Conservation (phyloP, 30 jellyfish, hydroid and myxozoan species). For the Sanderia malayensis region DNA sequence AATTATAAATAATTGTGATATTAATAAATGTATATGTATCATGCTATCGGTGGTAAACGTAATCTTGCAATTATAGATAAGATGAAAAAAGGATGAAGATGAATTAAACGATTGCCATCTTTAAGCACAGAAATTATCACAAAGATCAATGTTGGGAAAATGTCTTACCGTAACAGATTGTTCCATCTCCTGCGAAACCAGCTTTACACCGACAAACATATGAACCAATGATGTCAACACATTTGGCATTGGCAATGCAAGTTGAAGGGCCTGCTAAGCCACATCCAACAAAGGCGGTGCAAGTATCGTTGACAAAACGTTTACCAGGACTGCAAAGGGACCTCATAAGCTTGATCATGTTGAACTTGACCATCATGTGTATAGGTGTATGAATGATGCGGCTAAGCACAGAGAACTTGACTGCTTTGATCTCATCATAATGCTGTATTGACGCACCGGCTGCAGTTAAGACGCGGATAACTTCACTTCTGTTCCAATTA, state of each 20-base stretch:
- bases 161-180: constrained; percentile 10
- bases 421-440: background rate
- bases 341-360: background rate
- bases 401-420: background rate
- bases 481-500: background rate
- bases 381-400: background rate
- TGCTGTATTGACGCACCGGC: background rate
- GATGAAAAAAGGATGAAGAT: too few species aligned
- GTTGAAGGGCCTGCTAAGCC: background rate
- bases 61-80: too few species aligned
- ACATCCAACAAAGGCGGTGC: constrained; percentile 6
- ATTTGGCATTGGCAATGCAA: background rate
- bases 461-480: background rate
- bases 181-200: background rate
- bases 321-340: constrained; percentile 1
- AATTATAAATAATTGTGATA: too few species aligned
- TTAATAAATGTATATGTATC: too few species aligned
- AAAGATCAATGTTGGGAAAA: background rate
- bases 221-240: background rate
- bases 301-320: background rate
- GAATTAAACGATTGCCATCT: too few species aligned
- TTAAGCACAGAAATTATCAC: background rate
- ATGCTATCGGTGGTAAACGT: too few species aligned
- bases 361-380: background rate
- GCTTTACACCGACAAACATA: background rate